Percentiles rank a stretch among this genome's conserved stretches.
Evolutionary conservation across 2,888 invertebrate genomes (phyloP).

Genomic region (Lordiphosa andalusiaca): DNA sequence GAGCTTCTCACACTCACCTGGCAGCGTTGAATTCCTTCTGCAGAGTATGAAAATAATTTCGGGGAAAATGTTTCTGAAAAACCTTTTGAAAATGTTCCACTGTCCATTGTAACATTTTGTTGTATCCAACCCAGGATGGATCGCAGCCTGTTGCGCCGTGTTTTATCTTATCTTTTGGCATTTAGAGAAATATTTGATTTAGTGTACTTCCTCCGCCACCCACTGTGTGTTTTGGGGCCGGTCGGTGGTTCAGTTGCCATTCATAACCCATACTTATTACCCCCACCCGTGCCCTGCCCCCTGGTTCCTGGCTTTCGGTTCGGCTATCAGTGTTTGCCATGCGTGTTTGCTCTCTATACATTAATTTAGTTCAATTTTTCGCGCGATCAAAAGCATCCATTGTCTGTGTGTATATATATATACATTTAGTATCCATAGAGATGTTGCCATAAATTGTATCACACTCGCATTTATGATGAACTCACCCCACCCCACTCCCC

Average conservation of each 20-base stretch:
- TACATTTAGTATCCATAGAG: conserved; percentile 25
- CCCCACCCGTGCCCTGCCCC: neutral
- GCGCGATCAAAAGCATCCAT: conserved; percentile 69
- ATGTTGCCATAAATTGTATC: conserved; percentile 52
- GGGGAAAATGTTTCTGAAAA: no score
- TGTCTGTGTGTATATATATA: conserved; percentile 35
- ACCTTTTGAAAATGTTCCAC: no score
- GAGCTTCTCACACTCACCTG: no score
- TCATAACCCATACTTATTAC: conserved; percentile 5
- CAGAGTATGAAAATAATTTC: no score
- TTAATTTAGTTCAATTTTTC: conserved; percentile 74
- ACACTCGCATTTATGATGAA: conserved; percentile 43
- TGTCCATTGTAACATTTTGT: neutral
- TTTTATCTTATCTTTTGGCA: conserved; percentile 56
- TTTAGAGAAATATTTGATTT: conserved; percentile 55
- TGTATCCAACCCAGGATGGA: conserved; percentile 6
- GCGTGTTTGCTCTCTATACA: conserved; percentile 59
- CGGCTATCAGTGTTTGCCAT: conserved; percentile 45
- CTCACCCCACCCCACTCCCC: conserved; percentile 37
- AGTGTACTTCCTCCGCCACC: conserved; percentile 49
- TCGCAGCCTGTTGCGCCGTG: conserved; percentile 27
- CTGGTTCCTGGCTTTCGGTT: conserved; percentile 5
- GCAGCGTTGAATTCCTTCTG: no score
- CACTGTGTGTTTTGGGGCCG: conserved; percentile 1
- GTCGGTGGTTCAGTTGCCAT: conserved; percentile 2